Conservation (phyloP, 2,113 vertebrate species). For the Rhea pennata region DNA sequence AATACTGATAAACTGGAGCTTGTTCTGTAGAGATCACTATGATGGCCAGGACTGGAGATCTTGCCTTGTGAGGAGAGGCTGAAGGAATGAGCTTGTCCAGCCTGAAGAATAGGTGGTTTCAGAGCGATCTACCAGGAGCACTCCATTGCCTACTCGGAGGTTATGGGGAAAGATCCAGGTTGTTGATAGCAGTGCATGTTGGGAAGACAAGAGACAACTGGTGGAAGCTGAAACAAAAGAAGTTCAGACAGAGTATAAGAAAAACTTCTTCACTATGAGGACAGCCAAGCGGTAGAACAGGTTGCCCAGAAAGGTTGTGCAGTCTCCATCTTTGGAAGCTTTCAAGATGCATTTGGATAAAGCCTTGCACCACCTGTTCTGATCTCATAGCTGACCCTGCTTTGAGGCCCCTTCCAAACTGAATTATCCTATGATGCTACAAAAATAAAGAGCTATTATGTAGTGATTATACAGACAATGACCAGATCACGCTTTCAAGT, state of each 20-base stretch:
- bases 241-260: neutral
- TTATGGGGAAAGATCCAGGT: neutral
- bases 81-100: neutral
- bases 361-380: neutral
- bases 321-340: neutral
- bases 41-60: fast-evolving
- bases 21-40: neutral
- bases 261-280: neutral
- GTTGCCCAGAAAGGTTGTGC: neutral
- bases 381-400: neutral
- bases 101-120: neutral
- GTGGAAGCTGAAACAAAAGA: neutral
- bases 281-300: neutral
- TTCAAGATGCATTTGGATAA: neutral
- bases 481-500: neutral
- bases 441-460: neutral
- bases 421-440: neutral
- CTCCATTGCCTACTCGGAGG: neutral
- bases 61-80: neutral
- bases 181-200: neutral
- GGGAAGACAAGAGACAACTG: neutral
- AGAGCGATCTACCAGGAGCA: fast-evolving
- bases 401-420: neutral
- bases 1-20: neutral
- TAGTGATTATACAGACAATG: neutral